These are phyloP conservation scores for Halictus quadricinctus DNA, from an alignment of 2,888 invertebrate genomes.

Conservation along the genomic window DNA sequence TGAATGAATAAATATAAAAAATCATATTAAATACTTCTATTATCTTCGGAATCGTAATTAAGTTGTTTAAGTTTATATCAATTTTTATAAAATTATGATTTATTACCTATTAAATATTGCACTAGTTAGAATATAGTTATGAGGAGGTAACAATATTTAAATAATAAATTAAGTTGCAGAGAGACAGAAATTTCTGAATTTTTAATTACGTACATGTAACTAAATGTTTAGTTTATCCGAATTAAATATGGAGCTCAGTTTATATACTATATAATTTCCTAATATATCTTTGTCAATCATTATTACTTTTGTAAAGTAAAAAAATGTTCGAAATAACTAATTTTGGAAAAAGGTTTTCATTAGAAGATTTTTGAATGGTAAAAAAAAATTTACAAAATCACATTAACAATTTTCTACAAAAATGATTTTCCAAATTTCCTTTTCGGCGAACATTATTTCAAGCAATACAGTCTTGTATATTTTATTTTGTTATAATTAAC, in stretches of 20 bases:
- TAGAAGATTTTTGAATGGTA: slow-evolving; percentile 14
- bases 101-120: background rate
- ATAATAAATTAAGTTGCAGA: background rate
- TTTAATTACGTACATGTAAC: background rate
- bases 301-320: background rate
- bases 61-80: background rate
- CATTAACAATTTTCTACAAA: background rate
- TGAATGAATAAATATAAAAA: slow-evolving; percentile 47
- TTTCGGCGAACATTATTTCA: background rate
- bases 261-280: background rate
- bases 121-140: background rate
- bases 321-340: slow-evolving; percentile 8
- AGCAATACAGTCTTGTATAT: slow-evolving; percentile 4
- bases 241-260: background rate
- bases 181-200: background rate
- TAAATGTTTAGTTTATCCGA: background rate
- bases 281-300: background rate
- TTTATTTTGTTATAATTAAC: slow-evolving; percentile 16
- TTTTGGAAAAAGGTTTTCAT: background rate
- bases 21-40: slow-evolving; percentile 19
- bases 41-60: background rate
- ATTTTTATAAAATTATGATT: background rate
- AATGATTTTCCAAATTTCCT: slow-evolving; percentile 6
- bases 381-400: slow-evolving; percentile 1
- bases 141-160: too few relatives aligned